A percentile compares a stretch with the other conserved stretches of the same genome.
These are phyloP conservation scores for Athalia rosae DNA, from an alignment of 2,888 invertebrate species.

Conservation along the genomic window DNA sequence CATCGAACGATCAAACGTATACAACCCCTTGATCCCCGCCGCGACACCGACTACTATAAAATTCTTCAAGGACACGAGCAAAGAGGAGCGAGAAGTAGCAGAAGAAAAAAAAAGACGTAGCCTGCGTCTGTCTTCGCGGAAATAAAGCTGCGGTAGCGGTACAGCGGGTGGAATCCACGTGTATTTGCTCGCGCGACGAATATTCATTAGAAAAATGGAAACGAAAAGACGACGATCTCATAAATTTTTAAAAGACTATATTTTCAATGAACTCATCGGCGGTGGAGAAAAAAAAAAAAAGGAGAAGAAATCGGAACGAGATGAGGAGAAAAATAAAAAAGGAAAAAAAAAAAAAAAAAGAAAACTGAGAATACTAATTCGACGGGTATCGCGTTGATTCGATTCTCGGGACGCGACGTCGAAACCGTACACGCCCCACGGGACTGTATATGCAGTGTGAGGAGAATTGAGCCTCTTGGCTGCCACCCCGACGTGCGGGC, in stretches of 20 bases:
- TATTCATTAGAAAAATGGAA: background rate
- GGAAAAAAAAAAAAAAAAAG: background rate
- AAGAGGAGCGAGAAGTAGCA: too few species aligned
- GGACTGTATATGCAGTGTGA: too few species aligned
- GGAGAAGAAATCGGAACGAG: too few species aligned
- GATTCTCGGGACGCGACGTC: background rate
- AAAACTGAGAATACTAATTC: background rate
- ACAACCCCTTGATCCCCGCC: background rate
- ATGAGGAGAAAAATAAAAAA: background rate
- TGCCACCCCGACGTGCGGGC: background rate
- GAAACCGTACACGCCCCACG: too few species aligned
- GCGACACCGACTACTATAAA: too few species aligned
- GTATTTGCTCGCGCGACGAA: too few species aligned
- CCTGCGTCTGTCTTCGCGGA: too few species aligned
- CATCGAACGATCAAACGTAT: slow-evolving; percentile 16
- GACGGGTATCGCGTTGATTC: background rate
- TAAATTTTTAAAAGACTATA: background rate
- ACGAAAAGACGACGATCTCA: background rate
- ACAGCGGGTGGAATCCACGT: too few species aligned
- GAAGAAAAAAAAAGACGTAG: too few species aligned
- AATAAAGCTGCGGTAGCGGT: too few species aligned
- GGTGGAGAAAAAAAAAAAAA: background rate
- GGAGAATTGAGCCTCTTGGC: too few species aligned
- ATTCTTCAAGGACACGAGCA: too few species aligned
- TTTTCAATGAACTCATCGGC: background rate